phyloP scores from a whole-genome alignment of 1,140 invertebrate genomes.

The Polyergus mexicanus region DNA sequence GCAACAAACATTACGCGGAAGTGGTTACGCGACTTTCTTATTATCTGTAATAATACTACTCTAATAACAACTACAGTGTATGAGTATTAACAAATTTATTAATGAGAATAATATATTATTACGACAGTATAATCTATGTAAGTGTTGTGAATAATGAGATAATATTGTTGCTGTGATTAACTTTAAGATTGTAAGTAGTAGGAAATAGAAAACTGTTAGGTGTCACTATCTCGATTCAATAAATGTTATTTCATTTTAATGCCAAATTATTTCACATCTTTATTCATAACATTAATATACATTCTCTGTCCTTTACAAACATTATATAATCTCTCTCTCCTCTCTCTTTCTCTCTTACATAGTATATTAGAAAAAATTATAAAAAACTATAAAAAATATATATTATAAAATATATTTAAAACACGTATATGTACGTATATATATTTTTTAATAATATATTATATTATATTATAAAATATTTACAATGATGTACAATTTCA shows the following conservation, averaged over 20 bases:
- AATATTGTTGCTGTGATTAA: slow-evolving; percentile 88
- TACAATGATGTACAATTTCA: not conserved
- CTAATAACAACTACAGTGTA: slow-evolving; percentile 84
- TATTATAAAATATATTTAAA: not conserved
- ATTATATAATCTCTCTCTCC: not conserved
- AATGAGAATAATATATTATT: slow-evolving; percentile 84
- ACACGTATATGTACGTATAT: not conserved
- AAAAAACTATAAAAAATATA: too few species aligned
- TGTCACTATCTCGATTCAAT: slow-evolving; percentile 86
- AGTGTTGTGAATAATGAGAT: slow-evolving; percentile 87
- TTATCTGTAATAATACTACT: slow-evolving; percentile 83
- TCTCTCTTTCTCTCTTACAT: not conserved
- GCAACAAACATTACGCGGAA: slow-evolving; percentile 64
- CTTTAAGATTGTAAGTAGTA: slow-evolving; percentile 87
- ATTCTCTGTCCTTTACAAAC: not conserved
- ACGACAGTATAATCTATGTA: slow-evolving; percentile 86
- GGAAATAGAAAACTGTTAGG: slow-evolving; percentile 85
- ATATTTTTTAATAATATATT: not conserved
- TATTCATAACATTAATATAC: slow-evolving; percentile 7
- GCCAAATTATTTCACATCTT: slow-evolving; percentile 62
- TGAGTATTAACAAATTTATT: slow-evolving; percentile 86
- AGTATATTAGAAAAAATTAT: not conserved
- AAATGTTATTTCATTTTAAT: slow-evolving; percentile 88
- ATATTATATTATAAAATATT: not conserved
- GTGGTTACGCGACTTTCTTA: slow-evolving; percentile 77